Conservation (phyloP, 2,797 vertebrate genomes). For the Enteromius treurensis region DNA sequence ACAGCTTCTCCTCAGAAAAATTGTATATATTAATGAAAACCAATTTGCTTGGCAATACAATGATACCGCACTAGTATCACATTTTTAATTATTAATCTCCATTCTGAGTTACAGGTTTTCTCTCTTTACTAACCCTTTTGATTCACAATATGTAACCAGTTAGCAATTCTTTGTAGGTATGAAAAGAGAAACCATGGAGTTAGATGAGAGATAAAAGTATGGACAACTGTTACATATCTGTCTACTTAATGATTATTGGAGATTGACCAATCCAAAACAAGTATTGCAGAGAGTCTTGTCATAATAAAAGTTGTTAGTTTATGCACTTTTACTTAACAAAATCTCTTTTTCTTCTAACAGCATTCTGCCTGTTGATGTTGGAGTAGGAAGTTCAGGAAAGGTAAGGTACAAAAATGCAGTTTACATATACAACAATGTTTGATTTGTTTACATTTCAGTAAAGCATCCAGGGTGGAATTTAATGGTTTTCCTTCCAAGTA, state of each 20-base stretch:
- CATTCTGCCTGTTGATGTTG: slow-evolving; percentile 44
- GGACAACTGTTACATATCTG: not conserved
- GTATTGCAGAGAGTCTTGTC: not conserved
- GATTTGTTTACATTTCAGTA: not conserved
- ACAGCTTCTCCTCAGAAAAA: not conserved
- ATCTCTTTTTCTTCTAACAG: slow-evolving; percentile 36
- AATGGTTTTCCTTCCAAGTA: slow-evolving; percentile 7
- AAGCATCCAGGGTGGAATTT: not conserved
- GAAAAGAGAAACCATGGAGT: not conserved
- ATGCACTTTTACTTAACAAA: not conserved
- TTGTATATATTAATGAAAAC: not conserved
- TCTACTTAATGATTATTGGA: not conserved
- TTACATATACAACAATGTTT: not conserved
- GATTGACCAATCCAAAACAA: not conserved
- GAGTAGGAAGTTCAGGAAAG: slow-evolving; percentile 50
- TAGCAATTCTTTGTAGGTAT: not conserved
- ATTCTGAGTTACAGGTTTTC: not conserved
- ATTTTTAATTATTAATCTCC: not conserved
- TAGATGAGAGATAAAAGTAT: not conserved
- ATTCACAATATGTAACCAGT: not conserved
- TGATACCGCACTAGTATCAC: not conserved
- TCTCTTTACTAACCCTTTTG: not conserved
- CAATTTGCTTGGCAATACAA: not conserved
- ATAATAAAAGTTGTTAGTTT: not conserved
- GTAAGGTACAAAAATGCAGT: slow-evolving; percentile 43